These are phyloP conservation scores for Trachelus tabidus DNA, from an alignment of 2,888 invertebrate genomes.

Conservation along the genomic window DNA sequence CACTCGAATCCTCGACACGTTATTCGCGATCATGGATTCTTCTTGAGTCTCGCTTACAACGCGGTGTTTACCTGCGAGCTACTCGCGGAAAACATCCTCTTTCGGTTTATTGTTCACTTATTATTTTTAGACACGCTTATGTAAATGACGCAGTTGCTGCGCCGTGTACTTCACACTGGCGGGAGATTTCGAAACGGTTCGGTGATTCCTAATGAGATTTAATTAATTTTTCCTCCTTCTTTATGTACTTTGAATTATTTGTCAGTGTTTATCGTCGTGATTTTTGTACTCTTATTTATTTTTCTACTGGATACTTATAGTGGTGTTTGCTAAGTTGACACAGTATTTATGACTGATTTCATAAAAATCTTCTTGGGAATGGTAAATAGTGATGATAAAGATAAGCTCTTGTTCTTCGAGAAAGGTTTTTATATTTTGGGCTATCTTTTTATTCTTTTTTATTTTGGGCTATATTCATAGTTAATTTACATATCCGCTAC, in stretches of 20 bases:
- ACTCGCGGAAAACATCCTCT: constrained; percentile 9
- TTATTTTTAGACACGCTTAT: constrained; percentile 60
- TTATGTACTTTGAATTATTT: neutral
- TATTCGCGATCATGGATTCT: neutral
- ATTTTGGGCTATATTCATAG: neutral
- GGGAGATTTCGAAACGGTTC: constrained; percentile 42
- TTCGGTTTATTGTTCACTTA: constrained; percentile 47
- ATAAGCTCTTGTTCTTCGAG: neutral
- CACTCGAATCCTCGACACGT: neutral
- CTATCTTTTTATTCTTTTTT: too few relatives aligned
- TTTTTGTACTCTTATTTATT: neutral
- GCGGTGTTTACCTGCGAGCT: constrained; percentile 17
- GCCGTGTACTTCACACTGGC: constrained; percentile 34
- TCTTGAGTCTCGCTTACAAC: neutral
- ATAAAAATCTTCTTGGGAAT: neutral
- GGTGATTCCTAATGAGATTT: neutral
- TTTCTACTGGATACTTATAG: neutral
- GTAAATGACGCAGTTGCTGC: constrained; percentile 58
- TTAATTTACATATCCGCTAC: neutral
- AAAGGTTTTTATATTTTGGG: neutral
- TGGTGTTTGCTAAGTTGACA: neutral
- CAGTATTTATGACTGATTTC: neutral
- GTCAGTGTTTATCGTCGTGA: neutral
- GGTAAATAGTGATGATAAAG: neutral
- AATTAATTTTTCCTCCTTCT: neutral